Evolutionary conservation across 2,113 vertebrate genomes (phyloP).

Genomic region (Mola mola): DNA sequence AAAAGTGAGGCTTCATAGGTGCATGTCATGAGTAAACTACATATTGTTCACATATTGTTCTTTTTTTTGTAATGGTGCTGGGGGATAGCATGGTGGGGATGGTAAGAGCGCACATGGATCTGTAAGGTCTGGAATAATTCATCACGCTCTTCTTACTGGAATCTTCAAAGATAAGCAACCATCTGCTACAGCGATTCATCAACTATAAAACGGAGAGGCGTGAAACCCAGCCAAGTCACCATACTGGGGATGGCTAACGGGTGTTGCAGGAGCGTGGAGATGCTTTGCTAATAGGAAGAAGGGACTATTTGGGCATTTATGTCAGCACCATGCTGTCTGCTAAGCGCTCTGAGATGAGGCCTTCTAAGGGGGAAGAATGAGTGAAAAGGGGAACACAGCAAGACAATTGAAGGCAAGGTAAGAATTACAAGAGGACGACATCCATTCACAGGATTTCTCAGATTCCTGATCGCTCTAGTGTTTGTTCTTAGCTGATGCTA

Average conservation of each 20-base stretch:
- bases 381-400: no score
- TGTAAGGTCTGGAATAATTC: conserved; percentile 85
- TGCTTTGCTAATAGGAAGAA: conserved; percentile 88
- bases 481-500: no score
- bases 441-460: no score
- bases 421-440: no score
- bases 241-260: conserved; percentile 84
- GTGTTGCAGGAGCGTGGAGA: conserved; percentile 82
- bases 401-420: no score
- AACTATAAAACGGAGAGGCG: conserved; percentile 88
- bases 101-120: conserved; percentile 23
- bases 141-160: conserved; percentile 89
- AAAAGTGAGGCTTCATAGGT: conserved; percentile 36
- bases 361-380: no score
- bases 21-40: conserved; percentile 47
- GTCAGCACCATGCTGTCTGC: conserved; percentile 50
- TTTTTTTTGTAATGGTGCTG: conserved; percentile 54
- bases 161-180: conserved; percentile 93
- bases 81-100: conserved; percentile 17
- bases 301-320: conserved; percentile 61
- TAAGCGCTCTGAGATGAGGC: conserved; percentile 2
- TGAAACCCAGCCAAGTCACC: conserved; percentile 86
- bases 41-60: conserved; percentile 80
- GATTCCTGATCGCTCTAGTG: no score
- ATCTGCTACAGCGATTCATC: conserved; percentile 94